Base-by-base conservation (phyloP, 2,113 vertebrate species). In the Daphoenositta chrysoptera region DNA sequence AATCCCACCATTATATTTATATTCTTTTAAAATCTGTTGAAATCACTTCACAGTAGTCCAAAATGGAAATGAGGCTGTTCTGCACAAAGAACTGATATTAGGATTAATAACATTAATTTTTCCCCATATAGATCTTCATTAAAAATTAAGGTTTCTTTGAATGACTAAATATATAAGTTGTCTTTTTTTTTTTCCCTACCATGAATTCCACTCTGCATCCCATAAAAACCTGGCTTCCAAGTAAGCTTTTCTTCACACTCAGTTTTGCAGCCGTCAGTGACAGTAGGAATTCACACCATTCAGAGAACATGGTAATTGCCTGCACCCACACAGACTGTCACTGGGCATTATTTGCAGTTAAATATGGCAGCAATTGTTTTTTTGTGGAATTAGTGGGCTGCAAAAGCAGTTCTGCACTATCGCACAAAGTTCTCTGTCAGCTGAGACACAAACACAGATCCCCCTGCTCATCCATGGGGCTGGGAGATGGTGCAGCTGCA, bases 381-480 rank as follows among this genome's bases (percentile, higher is more conserved):
- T 58, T 15, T 2, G 1, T 65, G 19, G 27, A 47, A 69, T 87
- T 37, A 44, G 7, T 48, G n/a, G 24, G 57, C 26, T 83, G 42
- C 50, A 83, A 60, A 78, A 77, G 37, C 15, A 61, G 22, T 7
- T 88, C 26, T 69, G 20, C 6, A 6, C 27, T 56, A 39, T 7
- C 17, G 48, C 31, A 54, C 0, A 1, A 45, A 88, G 39, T 0
- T 1, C 44, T 31, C 48, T 76, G 44, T 40, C 48, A 65, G 51
- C 19, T 72, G 39, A 72, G 40, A 18, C 33, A n/a, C 10, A 35
- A 79, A 33, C 26, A 50, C 39, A 45, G 39, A 39, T 72, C 3
- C 4, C 6, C 28, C 31, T n/a, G 48, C 17, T 60, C 37, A 71
- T 63, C 27, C 0, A 0, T 2, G 4, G 27, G 7, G 10, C 1